These are phyloP conservation scores for Taxidea taxus DNA, from an alignment of 2,113 vertebrate genomes.

Conservation along the genomic window DNA sequence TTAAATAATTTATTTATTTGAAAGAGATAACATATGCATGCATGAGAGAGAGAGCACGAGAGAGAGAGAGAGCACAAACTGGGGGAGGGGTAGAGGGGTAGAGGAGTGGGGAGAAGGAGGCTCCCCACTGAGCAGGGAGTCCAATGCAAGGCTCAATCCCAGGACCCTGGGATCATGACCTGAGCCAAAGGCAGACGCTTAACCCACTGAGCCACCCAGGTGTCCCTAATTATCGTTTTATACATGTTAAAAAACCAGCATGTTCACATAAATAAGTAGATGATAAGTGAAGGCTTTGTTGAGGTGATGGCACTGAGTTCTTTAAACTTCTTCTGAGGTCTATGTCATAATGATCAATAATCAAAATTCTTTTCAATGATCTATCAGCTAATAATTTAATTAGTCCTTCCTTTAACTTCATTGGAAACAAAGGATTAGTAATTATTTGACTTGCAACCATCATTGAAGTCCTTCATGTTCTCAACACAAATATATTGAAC, in stretches of 20 bases:
- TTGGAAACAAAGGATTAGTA: neutral
- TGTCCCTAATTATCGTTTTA: neutral
- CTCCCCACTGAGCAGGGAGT: too few relatives aligned
- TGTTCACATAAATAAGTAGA: neutral
- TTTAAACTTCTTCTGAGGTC: conserved; percentile 22
- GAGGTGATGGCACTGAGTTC: neutral
- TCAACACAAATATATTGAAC: neutral
- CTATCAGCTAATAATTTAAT: neutral
- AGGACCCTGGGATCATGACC: too few relatives aligned
- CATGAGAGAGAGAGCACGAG: too few relatives aligned
- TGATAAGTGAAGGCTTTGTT: neutral
- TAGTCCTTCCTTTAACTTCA: neutral
- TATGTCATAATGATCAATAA: neutral
- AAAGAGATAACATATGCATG: too few relatives aligned
- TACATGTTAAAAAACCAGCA: neutral
- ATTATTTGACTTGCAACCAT: neutral
- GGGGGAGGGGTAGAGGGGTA: too few relatives aligned
- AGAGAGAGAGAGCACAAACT: too few relatives aligned
- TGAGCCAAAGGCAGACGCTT: too few relatives aligned
- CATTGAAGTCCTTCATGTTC: neutral
- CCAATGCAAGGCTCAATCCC: too few relatives aligned
- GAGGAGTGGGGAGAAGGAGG: too few relatives aligned
- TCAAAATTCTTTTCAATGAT: neutral
- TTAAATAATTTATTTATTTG: too few relatives aligned
- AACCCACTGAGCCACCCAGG: too few relatives aligned